Evolutionary conservation across 2,888 invertebrate genomes (phyloP).

Genomic region (Oscheius myriophilus): DNA sequence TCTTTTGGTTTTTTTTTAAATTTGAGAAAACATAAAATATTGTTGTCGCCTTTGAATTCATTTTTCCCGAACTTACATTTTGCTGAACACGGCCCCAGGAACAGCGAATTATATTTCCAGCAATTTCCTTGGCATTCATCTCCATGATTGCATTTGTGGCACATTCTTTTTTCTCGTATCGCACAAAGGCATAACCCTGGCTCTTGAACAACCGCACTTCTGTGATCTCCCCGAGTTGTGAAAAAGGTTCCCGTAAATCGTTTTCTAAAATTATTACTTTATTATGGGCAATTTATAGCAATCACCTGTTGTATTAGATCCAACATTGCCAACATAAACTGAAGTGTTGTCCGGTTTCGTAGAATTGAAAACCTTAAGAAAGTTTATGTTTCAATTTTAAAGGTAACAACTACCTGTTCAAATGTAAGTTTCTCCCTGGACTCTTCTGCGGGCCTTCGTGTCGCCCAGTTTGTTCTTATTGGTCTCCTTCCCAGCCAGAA

Average conservation of each 20-base stretch:
- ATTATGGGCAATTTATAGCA: not conserved
- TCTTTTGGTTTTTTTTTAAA: no score
- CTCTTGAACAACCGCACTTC: conserved; percentile 88
- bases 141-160: conserved; percentile 97
- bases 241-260: conserved; percentile 92
- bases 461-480: conserved; percentile 99
- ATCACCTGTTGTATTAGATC: conserved; percentile 48
- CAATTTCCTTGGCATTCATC: conserved; percentile 80
- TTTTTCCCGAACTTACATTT: conserved; percentile 27
- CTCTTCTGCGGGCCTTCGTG: conserved; percentile 83
- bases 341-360: conserved; percentile 98
- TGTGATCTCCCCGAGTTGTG: conserved; percentile 91
- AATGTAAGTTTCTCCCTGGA: conserved; percentile 58
- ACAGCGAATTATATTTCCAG: conserved; percentile 61
- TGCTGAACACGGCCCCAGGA: conserved; percentile 66
- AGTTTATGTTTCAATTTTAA: not conserved
- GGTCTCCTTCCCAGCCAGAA: conserved; percentile 96
- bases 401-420: conserved; percentile 53
- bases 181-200: conserved; percentile 72
- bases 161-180: conserved; percentile 95
- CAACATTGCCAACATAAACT: conserved; percentile 95
- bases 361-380: conserved; percentile 89
- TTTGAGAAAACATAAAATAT: no score
- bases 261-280: conserved; percentile 80
- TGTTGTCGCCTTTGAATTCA: no score